Evolutionary conservation across 1,140 invertebrate species (phyloP), one percentile per base, ranked within the genome.

Genomic region (Cotesia chilonis): DNA sequence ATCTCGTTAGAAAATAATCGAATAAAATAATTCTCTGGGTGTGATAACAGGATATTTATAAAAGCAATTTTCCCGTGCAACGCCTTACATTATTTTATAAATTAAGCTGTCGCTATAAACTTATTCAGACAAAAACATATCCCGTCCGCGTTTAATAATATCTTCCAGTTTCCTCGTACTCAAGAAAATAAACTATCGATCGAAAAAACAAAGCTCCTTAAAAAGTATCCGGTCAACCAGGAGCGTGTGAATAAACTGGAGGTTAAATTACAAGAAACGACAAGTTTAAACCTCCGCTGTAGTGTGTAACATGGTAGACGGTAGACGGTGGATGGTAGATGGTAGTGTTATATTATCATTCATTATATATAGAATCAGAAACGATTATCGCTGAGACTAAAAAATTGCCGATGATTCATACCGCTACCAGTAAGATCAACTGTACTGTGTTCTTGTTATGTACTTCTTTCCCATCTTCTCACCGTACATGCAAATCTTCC

Each of bases 341-440:
- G 61, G 17, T 47, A 17, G 14, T n/a, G 36, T 4, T 9, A 20
- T 54, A 36, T 28, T 28, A 28, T 28, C 28, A 28, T 28, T 28
- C 28, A 28, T 28, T 47, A 47, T 47, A 28, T 38, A 57, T 51
- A 17, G 12, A 17, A 65, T 77, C 81, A 81, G 79, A 79, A 84
- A 79, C 81, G 84, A 84, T 86, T 85, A 86, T 85, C 81, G 82
- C 81, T 74, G 77, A 79, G 79, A 81, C 78, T 80, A 81, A 82
- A 80, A 81, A 80, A 83, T 82, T 82, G 82, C 76, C 72, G 79
- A 83, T 85, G 83, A 85, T 86, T 85, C 84, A 86, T 85, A 83
- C 28, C 28, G 28, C 28, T 28, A 64, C 75, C 74, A 72, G 59
- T 74, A 54, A 55, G 66, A 51, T 68, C 20, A 35, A 28, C 14